phyloP scores from a whole-genome alignment of 2,113 vertebrate genomes.

The Diphyllodes magnificus region DNA sequence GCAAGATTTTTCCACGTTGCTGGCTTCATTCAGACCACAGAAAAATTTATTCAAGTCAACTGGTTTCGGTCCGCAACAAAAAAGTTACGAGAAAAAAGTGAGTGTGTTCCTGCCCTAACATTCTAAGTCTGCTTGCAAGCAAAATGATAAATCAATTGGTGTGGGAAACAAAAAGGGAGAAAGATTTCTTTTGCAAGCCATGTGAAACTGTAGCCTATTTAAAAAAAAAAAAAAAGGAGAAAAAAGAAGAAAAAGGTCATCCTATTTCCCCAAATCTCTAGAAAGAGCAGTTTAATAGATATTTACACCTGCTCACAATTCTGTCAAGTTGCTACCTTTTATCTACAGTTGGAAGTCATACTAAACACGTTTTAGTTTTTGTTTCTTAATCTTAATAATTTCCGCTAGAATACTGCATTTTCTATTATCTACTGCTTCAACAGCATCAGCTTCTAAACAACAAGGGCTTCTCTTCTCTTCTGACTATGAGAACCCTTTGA shows the following conservation, averaged over 20 bases:
- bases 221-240: neutral
- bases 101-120: slow-evolving; percentile 82
- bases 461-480: neutral
- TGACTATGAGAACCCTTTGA: neutral
- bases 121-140: slow-evolving; percentile 83
- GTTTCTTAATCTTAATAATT: slow-evolving; percentile 14
- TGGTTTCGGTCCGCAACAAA: slow-evolving; percentile 88
- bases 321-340: slow-evolving; percentile 59
- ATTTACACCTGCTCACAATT: slow-evolving; percentile 68
- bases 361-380: slow-evolving; percentile 19
- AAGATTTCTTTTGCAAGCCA: slow-evolving; percentile 72
- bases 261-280: slow-evolving; percentile 71
- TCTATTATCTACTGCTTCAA: neutral
- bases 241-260: slow-evolving; percentile 60
- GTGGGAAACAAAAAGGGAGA: slow-evolving; percentile 78
- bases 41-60: slow-evolving; percentile 94
- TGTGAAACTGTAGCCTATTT: slow-evolving; percentile 83
- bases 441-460: neutral
- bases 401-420: neutral
- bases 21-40: slow-evolving; percentile 96
- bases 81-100: slow-evolving; percentile 84
- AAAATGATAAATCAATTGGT: slow-evolving; percentile 91
- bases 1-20: slow-evolving; percentile 99
- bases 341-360: slow-evolving; percentile 38
- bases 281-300: slow-evolving; percentile 71